A percentile compares a stretch with the other conserved stretches of the same genome.
phyloP scores from a whole-genome alignment of 2,113 vertebrate genomes.

The Bubalus kerabau region DNA sequence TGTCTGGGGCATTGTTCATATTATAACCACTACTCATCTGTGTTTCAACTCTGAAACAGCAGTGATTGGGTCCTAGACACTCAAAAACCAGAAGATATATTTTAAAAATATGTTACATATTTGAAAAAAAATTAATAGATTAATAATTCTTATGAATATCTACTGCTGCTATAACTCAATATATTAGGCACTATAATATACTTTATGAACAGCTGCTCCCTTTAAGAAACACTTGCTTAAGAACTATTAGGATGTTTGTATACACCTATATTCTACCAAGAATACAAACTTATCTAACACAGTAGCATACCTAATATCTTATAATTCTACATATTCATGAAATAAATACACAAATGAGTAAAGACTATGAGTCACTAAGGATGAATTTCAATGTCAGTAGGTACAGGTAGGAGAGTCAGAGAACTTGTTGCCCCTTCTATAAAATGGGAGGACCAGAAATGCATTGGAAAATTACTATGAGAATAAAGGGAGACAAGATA shows the following conservation, averaged over 20 bases:
- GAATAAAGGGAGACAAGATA: neutral
- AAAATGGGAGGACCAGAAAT: neutral
- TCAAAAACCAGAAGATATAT: neutral
- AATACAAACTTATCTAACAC: neutral
- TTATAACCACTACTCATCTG: neutral
- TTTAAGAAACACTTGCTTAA: neutral
- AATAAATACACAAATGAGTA: neutral
- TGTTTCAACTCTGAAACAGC: neutral
- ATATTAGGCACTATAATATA: neutral
- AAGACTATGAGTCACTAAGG: neutral
- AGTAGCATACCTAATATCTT: neutral
- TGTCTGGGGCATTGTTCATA: neutral
- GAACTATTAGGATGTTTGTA: neutral
- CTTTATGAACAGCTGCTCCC: neutral
- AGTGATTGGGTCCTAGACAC: neutral
- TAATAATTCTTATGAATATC: neutral
- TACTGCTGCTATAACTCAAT: neutral
- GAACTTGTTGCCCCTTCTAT: neutral
- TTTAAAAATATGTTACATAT: neutral
- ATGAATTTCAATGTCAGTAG: neutral
- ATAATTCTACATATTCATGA: neutral
- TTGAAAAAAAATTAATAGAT: neutral
- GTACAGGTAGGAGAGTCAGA: neutral
- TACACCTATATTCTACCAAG: neutral
- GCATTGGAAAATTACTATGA: neutral